These are phyloP conservation scores for Mystacides longicornis DNA, from an alignment of 2,888 invertebrate species.

Conservation along the genomic window DNA sequence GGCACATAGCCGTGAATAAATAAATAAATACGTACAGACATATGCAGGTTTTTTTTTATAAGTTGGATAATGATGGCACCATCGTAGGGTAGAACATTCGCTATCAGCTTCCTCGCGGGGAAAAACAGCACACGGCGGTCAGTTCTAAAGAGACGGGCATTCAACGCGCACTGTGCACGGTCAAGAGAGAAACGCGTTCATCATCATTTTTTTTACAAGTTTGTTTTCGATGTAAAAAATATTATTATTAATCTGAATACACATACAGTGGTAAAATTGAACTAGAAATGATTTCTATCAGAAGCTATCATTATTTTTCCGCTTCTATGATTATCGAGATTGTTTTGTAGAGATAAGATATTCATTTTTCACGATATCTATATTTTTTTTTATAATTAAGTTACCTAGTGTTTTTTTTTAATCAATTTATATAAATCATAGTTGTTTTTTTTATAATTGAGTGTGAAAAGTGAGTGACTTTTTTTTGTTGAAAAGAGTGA, in stretches of 20 bases:
- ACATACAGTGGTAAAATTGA: neutral
- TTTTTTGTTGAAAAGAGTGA: too few species aligned
- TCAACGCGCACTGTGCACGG: neutral
- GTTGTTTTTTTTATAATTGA: neutral
- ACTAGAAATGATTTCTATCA: neutral
- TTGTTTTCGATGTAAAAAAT: neutral
- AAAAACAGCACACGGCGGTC: too few species aligned
- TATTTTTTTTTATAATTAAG: neutral
- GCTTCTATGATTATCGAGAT: constrained; percentile 1
- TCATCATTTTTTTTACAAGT: neutral
- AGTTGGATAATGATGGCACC: too few species aligned
- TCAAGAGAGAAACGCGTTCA: neutral
- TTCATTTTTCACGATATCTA: too few species aligned
- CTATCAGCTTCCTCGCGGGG: too few species aligned
- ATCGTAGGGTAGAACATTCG: too few species aligned
- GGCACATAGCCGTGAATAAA: too few species aligned
- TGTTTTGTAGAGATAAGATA: too few species aligned
- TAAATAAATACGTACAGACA: too few species aligned
- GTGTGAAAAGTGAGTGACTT: neutral
- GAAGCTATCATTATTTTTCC: neutral
- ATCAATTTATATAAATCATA: neutral
- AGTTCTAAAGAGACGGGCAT: neutral
- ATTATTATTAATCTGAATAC: neutral
- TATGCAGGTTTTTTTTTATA: too few species aligned
- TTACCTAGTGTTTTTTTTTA: neutral